Percentiles rank a stretch among this genome's conserved stretches.
These are phyloP conservation scores for Trachythela sp. DNA, from an alignment of 64 coral and sea anemone genomes.

Conservation along the genomic window DNA sequence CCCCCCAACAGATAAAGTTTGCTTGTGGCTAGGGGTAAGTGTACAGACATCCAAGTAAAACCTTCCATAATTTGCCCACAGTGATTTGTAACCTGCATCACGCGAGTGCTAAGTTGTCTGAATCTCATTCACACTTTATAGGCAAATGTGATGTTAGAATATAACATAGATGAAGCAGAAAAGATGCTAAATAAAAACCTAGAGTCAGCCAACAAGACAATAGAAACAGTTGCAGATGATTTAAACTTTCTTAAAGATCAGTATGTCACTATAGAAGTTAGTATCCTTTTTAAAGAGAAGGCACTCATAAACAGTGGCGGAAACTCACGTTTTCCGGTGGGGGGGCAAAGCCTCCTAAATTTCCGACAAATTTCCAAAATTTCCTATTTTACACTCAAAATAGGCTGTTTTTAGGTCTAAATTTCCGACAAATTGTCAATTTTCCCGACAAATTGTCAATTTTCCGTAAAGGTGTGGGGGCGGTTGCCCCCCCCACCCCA, in stretches of 20 bases:
- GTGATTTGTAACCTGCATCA: too few species aligned
- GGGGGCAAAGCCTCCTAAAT: too few species aligned
- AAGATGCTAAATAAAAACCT: slow-evolving; percentile 70
- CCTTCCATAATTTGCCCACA: neutral
- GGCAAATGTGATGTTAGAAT: slow-evolving; percentile 99
- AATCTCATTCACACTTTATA: slow-evolving; percentile 27
- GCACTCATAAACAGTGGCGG: too few species aligned
- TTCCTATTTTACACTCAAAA: too few species aligned
- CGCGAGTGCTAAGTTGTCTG: neutral
- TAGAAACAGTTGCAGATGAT: slow-evolving; percentile 69
- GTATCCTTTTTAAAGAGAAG: slow-evolving; percentile 70
- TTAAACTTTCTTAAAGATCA: slow-evolving; percentile 91
- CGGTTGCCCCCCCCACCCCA: too few species aligned
- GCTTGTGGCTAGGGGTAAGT: slow-evolving; percentile 95
- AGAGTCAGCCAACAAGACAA: slow-evolving; percentile 56
- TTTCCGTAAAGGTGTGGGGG: too few species aligned
- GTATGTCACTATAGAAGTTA: slow-evolving; percentile 95
- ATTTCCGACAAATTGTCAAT: too few species aligned
- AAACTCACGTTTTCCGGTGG: too few species aligned
- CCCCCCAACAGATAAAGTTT: slow-evolving; percentile 91
- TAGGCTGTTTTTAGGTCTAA: too few species aligned
- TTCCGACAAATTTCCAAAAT: too few species aligned
- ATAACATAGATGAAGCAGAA: slow-evolving; percentile 73
- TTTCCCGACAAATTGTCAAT: too few species aligned
- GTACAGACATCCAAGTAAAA: neutral